phyloP scores from a whole-genome alignment of 2,113 vertebrate genomes.

The Serilophus lunatus region DNA sequence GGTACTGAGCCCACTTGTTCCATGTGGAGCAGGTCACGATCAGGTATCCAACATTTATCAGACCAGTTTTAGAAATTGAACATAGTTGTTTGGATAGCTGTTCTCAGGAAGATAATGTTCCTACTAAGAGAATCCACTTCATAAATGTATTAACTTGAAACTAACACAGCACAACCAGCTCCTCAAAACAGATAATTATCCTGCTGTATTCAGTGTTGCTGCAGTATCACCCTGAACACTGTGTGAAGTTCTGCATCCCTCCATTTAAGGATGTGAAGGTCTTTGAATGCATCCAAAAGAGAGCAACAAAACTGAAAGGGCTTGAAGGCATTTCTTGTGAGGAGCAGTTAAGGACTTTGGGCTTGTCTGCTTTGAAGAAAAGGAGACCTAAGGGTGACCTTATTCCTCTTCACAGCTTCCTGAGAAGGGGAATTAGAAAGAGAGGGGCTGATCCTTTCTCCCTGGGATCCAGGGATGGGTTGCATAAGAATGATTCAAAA shows the following conservation, averaged over 20 bases:
- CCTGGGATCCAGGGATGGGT: neutral
- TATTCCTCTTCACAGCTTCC: neutral
- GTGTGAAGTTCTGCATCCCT: neutral
- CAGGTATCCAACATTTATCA: neutral
- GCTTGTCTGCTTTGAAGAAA: neutral
- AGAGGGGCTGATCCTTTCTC: neutral
- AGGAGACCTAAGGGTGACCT: fast-evolving
- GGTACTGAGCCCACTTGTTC: neutral
- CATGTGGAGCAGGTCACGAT: neutral
- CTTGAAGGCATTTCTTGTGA: neutral
- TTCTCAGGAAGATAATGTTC: neutral
- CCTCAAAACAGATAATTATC: neutral
- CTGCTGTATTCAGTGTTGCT: fast-evolving
- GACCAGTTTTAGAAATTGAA: neutral
- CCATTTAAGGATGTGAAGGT: neutral
- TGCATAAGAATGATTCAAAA: neutral
- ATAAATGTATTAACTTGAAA: neutral
- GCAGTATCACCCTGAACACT: neutral
- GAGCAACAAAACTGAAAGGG: neutral
- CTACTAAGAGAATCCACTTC: neutral
- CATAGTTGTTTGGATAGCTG: neutral
- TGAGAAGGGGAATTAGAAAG: neutral
- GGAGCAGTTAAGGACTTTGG: neutral
- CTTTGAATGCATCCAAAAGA: neutral
- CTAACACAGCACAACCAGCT: neutral